phyloP scores from a whole-genome alignment of 1,140 invertebrate genomes.

The Amyelois transitella region DNA sequence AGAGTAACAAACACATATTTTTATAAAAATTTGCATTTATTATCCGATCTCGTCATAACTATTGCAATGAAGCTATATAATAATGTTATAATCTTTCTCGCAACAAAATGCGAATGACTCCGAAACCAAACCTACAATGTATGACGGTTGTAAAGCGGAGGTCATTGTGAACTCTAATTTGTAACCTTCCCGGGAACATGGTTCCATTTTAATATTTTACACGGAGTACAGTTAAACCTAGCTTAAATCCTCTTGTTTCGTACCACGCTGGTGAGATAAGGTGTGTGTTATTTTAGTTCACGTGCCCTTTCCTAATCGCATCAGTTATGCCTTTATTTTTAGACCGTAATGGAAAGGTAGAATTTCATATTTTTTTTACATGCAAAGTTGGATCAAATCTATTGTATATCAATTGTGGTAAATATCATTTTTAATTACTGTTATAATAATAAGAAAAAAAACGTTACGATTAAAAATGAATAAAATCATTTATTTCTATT shows the following conservation, averaged over 20 bases:
- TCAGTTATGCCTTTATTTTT: neutral
- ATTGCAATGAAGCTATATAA: neutral
- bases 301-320: neutral
- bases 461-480: too few relatives aligned
- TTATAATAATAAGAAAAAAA: too few relatives aligned
- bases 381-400: too few relatives aligned
- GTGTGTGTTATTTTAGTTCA: neutral
- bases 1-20: too few relatives aligned
- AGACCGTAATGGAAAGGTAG: too few relatives aligned
- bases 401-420: too few relatives aligned
- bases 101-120: neutral
- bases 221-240: conserved; percentile 54
- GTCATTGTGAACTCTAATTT: conserved; percentile 48
- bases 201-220: conserved; percentile 54
- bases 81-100: neutral
- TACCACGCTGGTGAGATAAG: conserved; percentile 6
- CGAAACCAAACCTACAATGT: neutral
- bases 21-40: too few relatives aligned
- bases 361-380: too few relatives aligned
- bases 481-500: too few relatives aligned
- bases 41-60: too few relatives aligned
- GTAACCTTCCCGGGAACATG: conserved; percentile 34
- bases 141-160: conserved; percentile 3
- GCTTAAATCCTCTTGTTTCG: conserved; percentile 39
- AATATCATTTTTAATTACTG: too few relatives aligned